Conservation (phyloP, 2,888 invertebrate genomes). For the Sesia bembeciformis region DNA sequence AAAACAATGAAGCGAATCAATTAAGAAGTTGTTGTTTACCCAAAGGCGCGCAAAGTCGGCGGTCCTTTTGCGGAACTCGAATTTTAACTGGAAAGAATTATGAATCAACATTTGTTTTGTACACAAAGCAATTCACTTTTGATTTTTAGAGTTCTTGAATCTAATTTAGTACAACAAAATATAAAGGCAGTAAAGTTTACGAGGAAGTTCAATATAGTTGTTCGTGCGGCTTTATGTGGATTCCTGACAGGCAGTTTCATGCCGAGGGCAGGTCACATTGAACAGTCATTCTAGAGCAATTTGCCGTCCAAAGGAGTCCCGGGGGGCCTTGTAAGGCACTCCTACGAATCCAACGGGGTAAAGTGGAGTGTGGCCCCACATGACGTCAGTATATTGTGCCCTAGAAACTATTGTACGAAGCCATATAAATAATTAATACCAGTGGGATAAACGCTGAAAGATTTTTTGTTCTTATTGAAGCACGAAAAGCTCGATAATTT, state of each 20-base stretch:
- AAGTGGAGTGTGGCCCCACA: slow-evolving; percentile 19
- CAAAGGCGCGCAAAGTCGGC: background rate
- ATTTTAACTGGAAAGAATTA: background rate
- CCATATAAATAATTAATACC: no score
- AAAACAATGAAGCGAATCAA: slow-evolving; percentile 29
- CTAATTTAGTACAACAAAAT: no score
- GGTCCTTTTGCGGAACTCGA: background rate
- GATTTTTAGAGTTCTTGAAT: no score
- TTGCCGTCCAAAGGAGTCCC: slow-evolving; percentile 38
- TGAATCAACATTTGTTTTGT: background rate
- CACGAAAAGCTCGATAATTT: no score
- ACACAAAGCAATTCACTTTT: background rate
- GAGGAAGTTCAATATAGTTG: no score
- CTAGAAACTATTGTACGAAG: no score
- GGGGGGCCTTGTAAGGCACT: slow-evolving; percentile 14
- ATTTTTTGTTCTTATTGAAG: no score
- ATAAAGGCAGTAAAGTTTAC: no score
- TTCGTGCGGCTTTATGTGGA: slow-evolving; percentile 6
- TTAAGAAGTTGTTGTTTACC: slow-evolving; percentile 29
- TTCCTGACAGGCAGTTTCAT: slow-evolving; percentile 28
- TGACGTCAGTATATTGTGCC: background rate
- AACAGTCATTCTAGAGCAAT: slow-evolving; percentile 45
- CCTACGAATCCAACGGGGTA: slow-evolving; percentile 16
- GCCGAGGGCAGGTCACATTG: slow-evolving; percentile 23
- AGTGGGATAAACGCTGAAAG: no score